Evolutionary conservation across 2,113 vertebrate genomes (phyloP).

Genomic region (Symphodus melops): DNA sequence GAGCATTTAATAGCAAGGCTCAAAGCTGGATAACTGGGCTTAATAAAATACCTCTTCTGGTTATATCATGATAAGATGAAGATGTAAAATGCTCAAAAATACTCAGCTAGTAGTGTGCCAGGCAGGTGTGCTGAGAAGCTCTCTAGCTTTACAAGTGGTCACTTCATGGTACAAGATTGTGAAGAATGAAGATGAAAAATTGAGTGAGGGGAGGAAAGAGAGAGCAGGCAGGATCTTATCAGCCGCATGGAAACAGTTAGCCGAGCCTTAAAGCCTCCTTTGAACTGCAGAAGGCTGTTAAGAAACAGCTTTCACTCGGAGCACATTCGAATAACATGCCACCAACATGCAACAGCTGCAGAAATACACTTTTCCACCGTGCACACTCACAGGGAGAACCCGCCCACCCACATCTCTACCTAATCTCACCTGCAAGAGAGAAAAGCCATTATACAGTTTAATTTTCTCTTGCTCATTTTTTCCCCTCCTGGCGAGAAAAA

Average conservation of each 20-base stretch:
- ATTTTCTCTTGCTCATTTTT: slow-evolving; percentile 73
- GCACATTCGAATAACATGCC: slow-evolving; percentile 61
- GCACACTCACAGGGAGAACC: slow-evolving; percentile 8
- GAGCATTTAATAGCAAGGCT: slow-evolving; percentile 11
- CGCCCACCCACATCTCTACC: slow-evolving; percentile 36
- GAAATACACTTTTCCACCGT: not conserved
- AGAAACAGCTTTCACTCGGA: slow-evolving; percentile 58
- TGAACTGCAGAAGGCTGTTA: slow-evolving; percentile 62
- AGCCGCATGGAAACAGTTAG: slow-evolving; percentile 75
- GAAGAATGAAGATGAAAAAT: slow-evolving; percentile 53
- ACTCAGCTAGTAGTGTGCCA: slow-evolving; percentile 28
- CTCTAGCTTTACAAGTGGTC: slow-evolving; percentile 25
- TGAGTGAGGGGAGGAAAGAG: not conserved
- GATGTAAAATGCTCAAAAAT: slow-evolving; percentile 3
- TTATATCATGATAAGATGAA: slow-evolving; percentile 11
- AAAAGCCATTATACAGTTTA: slow-evolving; percentile 71
- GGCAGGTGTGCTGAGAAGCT: slow-evolving; percentile 52
- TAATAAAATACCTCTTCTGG: slow-evolving; percentile 5
- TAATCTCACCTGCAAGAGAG: slow-evolving; percentile 71
- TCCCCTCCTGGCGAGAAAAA: slow-evolving; percentile 57
- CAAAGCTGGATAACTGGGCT: slow-evolving; percentile 15
- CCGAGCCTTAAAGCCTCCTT: slow-evolving; percentile 54
- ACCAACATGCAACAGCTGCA: slow-evolving; percentile 41
- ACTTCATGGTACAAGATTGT: slow-evolving; percentile 53
- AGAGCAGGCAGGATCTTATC: slow-evolving; percentile 67